Conservation (phyloP, 2,888 invertebrate species). For the Drosophila hamatofila region DNA sequence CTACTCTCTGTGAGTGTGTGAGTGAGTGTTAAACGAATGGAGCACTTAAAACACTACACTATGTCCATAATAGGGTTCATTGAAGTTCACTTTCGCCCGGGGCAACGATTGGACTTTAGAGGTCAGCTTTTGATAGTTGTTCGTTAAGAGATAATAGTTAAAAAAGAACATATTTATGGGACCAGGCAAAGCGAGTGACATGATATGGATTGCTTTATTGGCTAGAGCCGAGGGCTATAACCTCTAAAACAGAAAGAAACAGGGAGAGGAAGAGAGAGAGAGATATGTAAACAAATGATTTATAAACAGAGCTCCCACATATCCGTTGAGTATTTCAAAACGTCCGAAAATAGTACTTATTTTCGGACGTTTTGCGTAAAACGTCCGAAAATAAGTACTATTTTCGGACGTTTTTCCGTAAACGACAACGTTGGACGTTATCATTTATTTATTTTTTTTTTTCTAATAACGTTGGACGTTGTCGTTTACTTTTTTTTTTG, state of each 20-base stretch:
- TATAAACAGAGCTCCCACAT: too few relatives aligned
- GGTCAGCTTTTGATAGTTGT: slow-evolving; percentile 42
- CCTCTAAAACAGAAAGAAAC: background rate
- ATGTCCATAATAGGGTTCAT: slow-evolving; percentile 44
- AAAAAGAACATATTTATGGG: slow-evolving; percentile 27
- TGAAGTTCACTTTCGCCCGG: slow-evolving; percentile 52
- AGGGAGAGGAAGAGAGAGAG: background rate
- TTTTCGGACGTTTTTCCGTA: too few relatives aligned
- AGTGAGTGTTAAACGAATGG: slow-evolving; percentile 27
- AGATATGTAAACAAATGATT: background rate
- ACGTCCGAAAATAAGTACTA: too few relatives aligned
- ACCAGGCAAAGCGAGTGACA: slow-evolving; percentile 7
- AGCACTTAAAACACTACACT: slow-evolving; percentile 35
- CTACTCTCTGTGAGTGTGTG: slow-evolving; percentile 12
- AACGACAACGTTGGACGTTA: too few relatives aligned
- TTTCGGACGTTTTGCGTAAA: too few relatives aligned
- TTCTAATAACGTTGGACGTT: too few relatives aligned
- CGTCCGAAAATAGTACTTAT: too few relatives aligned
- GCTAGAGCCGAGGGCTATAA: background rate
- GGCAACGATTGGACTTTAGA: slow-evolving; percentile 45
- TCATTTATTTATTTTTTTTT: too few relatives aligned
- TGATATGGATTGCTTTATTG: slow-evolving; percentile 10
- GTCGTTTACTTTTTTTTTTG: too few relatives aligned
- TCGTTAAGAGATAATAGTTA: slow-evolving; percentile 35
- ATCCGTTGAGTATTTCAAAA: too few relatives aligned